Conservation (phyloP, 2,113 vertebrate genomes). For the Arenaria interpres region DNA sequence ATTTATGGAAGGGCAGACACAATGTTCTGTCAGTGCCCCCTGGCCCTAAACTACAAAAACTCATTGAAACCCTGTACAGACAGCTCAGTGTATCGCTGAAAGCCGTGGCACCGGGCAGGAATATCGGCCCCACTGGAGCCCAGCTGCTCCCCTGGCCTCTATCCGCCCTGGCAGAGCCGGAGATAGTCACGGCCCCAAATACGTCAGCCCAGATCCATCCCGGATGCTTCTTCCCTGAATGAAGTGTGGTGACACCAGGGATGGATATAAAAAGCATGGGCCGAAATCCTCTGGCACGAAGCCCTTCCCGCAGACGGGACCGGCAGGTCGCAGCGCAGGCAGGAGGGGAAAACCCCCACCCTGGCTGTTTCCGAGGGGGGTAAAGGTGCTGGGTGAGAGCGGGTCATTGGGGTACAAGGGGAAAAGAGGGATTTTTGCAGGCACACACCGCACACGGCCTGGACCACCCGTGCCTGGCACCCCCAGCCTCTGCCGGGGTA, state of each 20-base stretch:
- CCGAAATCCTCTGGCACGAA: not conserved
- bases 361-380: not conserved
- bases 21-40: not conserved
- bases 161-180: not conserved
- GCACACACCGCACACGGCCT: accelerated
- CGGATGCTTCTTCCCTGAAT: not conserved
- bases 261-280: not conserved
- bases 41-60: not conserved
- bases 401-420: accelerated
- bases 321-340: not conserved
- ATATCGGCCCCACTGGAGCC: accelerated
- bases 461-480: not conserved
- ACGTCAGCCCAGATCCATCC: not conserved
- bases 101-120: not conserved
- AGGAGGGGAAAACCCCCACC: not conserved
- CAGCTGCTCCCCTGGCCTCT: not conserved
- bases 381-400: not conserved
- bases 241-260: not conserved
- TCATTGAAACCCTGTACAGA: not conserved
- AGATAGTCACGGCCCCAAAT: not conserved
- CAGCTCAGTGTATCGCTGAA: not conserved
- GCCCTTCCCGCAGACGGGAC: not conserved
- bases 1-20: not conserved
- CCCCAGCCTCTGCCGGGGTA: not conserved
- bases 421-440: not conserved